Evolutionary conservation across 2,797 vertebrate genomes (phyloP), one percentile per base, ranked within the genome.

Genomic region (Coregonus suidteri): DNA sequence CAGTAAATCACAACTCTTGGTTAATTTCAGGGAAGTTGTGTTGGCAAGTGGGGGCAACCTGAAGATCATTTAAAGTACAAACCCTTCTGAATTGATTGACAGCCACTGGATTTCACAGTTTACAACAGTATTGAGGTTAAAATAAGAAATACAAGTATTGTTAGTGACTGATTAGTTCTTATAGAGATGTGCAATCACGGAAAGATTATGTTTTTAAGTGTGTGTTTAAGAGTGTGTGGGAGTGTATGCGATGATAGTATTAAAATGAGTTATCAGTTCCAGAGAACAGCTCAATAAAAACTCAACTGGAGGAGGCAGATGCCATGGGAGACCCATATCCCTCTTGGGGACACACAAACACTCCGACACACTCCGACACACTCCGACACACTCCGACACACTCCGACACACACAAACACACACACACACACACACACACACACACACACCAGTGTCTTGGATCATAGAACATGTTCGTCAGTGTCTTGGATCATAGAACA

Each of bases 281-380:
- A 84, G 81, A 67, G 79, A 77, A 72, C 37, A 79, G 74, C 81
- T 87, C 71, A 86, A 88, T 84, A 88, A 82, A 68, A 75, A 59
- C 86, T 87, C 84, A 79, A 85, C 76, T 84, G 84, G 82, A 88
- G 69, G 74, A 47, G 77, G 72, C 66, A 51, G 6, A 76, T 80
- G 69, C 79, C 53, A 37, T 41, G 37, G 25, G 25, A 25, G 37
- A 41, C 35, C 35, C 35, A 37, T 37, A 37, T 6, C 35, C 6
- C 69, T 65, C 74, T 30, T 72, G 81, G 70, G 80, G 74, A 76
- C 67, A 41, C 6, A 41, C 37, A 41, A 1, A 41, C 37, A 7
- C 6, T 34, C 34, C 4, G 34, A 37, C 35, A 37, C 5, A 6
- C 35, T 34, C 34, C 4, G 34, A 37, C 35, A 37, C 5, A 6